phyloP scores from a whole-genome alignment of 1,140 invertebrate genomes.

The Eupeodes corollae region DNA sequence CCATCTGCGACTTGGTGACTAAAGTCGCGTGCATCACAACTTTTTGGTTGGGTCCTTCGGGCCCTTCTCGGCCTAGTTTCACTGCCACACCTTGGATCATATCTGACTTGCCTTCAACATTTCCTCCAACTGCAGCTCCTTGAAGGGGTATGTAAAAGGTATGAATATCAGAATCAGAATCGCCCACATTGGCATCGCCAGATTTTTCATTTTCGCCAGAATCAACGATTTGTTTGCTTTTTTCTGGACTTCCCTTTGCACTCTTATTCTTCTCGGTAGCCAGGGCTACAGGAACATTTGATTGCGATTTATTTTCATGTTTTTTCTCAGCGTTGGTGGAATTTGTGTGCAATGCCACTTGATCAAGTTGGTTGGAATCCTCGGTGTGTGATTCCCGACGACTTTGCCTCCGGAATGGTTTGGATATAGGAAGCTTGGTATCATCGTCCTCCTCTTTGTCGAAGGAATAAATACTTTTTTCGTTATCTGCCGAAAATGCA shows the following conservation, averaged over 20 bases:
- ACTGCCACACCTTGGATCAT: constrained; percentile 55
- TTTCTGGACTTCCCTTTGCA: constrained; percentile 30
- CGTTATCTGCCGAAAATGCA: constrained; percentile 57
- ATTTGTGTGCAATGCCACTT: constrained; percentile 1
- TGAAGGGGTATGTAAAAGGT: constrained; percentile 60
- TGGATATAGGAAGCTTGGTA: constrained; percentile 46
- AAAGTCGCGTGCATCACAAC: constrained; percentile 54
- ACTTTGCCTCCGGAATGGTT: constrained; percentile 46
- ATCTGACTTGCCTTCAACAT: constrained; percentile 36
- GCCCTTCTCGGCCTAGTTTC: constrained; percentile 52
- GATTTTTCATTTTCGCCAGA: neutral
- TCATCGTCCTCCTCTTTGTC: constrained; percentile 48
- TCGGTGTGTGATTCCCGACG: constrained; percentile 37
- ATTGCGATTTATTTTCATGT: neutral
- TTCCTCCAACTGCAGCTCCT: constrained; percentile 40
- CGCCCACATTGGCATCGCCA: constrained; percentile 9
- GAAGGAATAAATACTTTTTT: constrained; percentile 60
- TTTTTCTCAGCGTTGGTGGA: neutral
- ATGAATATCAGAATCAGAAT: constrained; percentile 41
- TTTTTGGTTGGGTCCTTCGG: constrained; percentile 48
- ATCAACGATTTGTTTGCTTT: constrained; percentile 15
- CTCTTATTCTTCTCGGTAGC: constrained; percentile 34
- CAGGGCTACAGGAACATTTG: constrained; percentile 19
- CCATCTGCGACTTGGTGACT: constrained; percentile 49
- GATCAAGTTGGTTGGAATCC: constrained; percentile 1